Evolutionary conservation across 2,888 invertebrate species (phyloP).

Genomic region (Heteromurus nitidus): DNA sequence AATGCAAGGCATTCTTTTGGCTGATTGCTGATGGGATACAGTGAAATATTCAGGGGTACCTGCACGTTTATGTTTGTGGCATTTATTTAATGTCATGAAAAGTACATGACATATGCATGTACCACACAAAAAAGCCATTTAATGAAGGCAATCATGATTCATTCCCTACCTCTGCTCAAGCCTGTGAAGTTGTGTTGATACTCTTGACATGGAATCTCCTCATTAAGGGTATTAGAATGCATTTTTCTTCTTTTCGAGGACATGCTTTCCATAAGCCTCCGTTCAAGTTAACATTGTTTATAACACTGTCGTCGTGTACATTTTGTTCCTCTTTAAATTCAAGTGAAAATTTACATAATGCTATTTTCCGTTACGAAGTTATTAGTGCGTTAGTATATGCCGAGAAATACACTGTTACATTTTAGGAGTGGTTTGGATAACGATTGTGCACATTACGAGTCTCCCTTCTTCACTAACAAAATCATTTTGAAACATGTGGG

Average conservation of each 20-base stretch:
- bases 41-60: background rate
- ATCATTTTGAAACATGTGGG: no score
- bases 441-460: no score
- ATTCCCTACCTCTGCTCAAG: background rate
- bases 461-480: no score
- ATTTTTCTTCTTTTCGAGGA: conserved; percentile 9
- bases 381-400: no score
- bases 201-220: conserved; percentile 37
- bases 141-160: conserved; percentile 13
- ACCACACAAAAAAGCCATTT: background rate
- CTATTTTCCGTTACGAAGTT: no score
- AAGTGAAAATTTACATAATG: no score
- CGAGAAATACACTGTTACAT: no score
- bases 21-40: background rate
- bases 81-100: background rate
- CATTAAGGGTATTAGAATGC: conserved; percentile 40
- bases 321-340: no score
- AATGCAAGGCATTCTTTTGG: background rate
- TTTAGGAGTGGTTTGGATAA: no score
- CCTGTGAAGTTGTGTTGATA: background rate
- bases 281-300: background rate
- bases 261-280: conserved; percentile 27
- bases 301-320: no score
- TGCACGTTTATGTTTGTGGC: no score
- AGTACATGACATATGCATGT: background rate